phyloP scores from a whole-genome alignment of 2,888 invertebrate genomes.

The Caenorhabditis auriculariae region DNA sequence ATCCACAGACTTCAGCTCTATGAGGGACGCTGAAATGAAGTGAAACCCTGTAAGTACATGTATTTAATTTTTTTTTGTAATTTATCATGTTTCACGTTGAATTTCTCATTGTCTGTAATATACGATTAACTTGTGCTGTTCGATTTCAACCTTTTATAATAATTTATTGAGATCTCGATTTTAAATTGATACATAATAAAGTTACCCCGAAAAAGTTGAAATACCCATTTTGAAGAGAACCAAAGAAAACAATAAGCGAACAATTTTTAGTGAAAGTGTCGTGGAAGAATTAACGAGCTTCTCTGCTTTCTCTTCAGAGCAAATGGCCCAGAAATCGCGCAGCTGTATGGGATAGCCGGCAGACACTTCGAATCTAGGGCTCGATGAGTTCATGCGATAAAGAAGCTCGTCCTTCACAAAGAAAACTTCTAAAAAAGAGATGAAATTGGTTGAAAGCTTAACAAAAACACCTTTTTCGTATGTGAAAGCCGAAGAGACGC shows the following conservation, averaged over 20 bases:
- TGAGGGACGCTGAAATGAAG: constrained; percentile 49
- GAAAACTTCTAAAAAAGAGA: constrained; percentile 12
- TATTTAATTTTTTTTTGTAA: constrained; percentile 2
- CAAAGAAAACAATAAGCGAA: neutral
- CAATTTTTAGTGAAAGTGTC: neutral
- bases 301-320: constrained; percentile 10
- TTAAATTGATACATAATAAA: constrained; percentile 8
- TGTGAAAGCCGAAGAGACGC: constrained; percentile 19
- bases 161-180: constrained; percentile 1
- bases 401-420: constrained; percentile 13
- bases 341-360: constrained; percentile 14
- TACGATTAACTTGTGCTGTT: constrained; percentile 6
- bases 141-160: neutral
- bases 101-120: neutral
- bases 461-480: constrained; percentile 11
- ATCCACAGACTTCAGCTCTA: constrained; percentile 56
- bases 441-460: neutral
- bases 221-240: constrained; percentile 6
- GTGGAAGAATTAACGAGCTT: constrained; percentile 3
- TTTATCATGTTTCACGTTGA: neutral
- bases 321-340: constrained; percentile 13
- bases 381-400: constrained; percentile 26
- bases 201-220: neutral
- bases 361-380: constrained; percentile 16
- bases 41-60: neutral